phyloP scores from a whole-genome alignment of 2,113 vertebrate genomes.

The Ceuthmochares aereus region DNA sequence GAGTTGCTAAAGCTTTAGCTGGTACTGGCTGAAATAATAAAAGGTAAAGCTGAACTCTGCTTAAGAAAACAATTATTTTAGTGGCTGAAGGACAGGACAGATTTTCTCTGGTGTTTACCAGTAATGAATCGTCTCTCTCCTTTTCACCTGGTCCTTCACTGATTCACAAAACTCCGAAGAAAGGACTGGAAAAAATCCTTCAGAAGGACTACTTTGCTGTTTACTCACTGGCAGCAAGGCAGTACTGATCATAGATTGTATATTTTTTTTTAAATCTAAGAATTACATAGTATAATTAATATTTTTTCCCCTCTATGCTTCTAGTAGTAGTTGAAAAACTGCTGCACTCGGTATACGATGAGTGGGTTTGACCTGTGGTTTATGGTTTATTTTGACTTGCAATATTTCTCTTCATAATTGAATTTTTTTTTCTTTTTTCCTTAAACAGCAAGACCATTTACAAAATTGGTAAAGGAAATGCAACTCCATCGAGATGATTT shows the following conservation, averaged over 20 bases:
- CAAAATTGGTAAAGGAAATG: conserved; percentile 85
- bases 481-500: conserved; percentile 86
- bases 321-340: not conserved
- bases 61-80: not conserved
- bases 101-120: not conserved
- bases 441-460: conserved; percentile 81
- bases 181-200: not conserved
- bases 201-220: not conserved
- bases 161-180: not conserved
- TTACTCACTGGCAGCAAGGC: not conserved
- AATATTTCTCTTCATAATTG: not conserved
- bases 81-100: not conserved
- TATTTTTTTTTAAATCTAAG: not conserved
- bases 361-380: not conserved
- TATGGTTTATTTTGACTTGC: not conserved
- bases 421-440: not conserved
- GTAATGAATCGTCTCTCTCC: not conserved
- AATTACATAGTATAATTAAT: not conserved
- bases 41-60: not conserved
- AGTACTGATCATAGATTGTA: not conserved
- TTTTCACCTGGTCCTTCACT: not conserved
- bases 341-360: rapidly evolving
- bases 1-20: not conserved
- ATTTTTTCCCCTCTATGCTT: not conserved
- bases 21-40: not conserved